Evolutionary conservation across 2,888 invertebrate genomes (phyloP).

Genomic region (Lymantria monacha): DNA sequence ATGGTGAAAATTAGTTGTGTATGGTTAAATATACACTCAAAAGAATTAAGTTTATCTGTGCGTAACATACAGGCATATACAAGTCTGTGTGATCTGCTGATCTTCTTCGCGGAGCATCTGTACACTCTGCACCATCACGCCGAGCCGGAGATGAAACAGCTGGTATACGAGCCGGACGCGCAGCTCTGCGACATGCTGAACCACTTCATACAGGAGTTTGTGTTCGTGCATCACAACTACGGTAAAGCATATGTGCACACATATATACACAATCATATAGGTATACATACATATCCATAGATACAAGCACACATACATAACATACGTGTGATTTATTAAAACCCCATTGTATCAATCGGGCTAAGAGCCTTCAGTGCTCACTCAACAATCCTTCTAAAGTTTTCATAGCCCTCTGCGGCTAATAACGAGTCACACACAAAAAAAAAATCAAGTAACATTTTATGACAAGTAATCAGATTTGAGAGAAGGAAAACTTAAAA

Average conservation of each 20-base stretch:
- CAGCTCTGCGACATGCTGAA: slow-evolving; percentile 91
- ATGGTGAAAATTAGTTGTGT: too few species aligned
- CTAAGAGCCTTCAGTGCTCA: too few species aligned
- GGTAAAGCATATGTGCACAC: slow-evolving; percentile 69
- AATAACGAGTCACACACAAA: too few species aligned
- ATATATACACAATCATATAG: neutral
- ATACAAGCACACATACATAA: neutral
- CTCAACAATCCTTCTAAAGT: too few species aligned
- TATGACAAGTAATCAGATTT: too few species aligned
- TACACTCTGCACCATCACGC: slow-evolving; percentile 64
- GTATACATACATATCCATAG: neutral
- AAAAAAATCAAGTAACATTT: too few species aligned
- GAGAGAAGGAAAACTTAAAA: too few species aligned
- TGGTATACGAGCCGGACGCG: slow-evolving; percentile 91
- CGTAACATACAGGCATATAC: slow-evolving; percentile 88
- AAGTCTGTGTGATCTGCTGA: slow-evolving; percentile 96
- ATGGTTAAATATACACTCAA: too few species aligned
- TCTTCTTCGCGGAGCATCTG: slow-evolving; percentile 95
- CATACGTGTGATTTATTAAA: too few species aligned
- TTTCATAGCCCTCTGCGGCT: too few species aligned
- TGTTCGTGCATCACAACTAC: slow-evolving; percentile 96
- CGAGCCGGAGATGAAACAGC: slow-evolving; percentile 68
- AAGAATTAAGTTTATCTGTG: neutral
- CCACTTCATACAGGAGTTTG: slow-evolving; percentile 95
- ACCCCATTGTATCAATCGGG: too few species aligned